Conservation (phyloP, 2,888 invertebrate species). For the Willowsia nigromaculata region DNA sequence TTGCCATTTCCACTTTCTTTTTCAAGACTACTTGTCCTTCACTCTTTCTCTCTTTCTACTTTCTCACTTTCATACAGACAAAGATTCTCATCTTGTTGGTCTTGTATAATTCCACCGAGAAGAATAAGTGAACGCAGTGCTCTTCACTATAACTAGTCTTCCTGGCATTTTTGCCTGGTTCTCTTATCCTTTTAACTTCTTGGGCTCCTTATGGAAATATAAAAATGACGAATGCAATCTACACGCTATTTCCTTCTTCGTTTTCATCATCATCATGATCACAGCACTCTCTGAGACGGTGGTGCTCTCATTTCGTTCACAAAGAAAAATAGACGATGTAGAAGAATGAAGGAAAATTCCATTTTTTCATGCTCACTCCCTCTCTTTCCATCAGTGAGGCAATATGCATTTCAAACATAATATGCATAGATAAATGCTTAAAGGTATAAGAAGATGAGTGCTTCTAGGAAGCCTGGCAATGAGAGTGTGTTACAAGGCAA, state of each 20-base stretch:
- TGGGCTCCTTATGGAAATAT: conserved; percentile 54
- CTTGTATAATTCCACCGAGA: conserved; percentile 52
- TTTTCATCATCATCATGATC: conserved; percentile 7
- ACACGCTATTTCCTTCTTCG: conserved; percentile 53
- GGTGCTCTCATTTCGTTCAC: conserved; percentile 54
- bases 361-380: conserved; percentile 27
- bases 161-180: neutral
- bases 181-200: neutral
- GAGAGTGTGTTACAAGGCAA: conserved; percentile 60
- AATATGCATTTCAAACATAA: conserved; percentile 8
- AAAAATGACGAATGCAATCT: conserved; percentile 68
- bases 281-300: conserved; percentile 1
- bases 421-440: neutral
- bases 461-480: neutral
- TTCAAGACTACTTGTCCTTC: conserved; percentile 39
- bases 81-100: conserved; percentile 55
- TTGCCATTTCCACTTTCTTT: conserved; percentile 11
- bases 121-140: neutral
- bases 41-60: conserved; percentile 5
- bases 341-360: conserved; percentile 53
- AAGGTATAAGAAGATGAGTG: neutral
- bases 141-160: neutral
- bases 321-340: conserved; percentile 41
- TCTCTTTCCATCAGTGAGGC: conserved; percentile 3
- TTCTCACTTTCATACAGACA: conserved; percentile 35